Base-by-base conservation (phyloP, 2,888 invertebrate species). In the Eucriotettix oculatus region DNA sequence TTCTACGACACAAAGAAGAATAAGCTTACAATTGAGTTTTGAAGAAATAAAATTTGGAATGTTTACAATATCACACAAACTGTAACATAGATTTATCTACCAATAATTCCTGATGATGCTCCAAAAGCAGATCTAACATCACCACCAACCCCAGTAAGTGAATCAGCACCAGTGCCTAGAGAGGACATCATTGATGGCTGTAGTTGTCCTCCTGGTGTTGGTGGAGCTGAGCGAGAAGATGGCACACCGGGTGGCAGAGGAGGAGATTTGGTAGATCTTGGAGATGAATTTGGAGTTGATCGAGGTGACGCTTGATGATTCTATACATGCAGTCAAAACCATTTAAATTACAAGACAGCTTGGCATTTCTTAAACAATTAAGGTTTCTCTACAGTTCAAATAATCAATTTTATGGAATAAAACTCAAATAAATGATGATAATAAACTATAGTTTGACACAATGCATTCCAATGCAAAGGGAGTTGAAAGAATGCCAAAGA, bases 271-370 rank as follows among this genome's bases (percentile, higher is more conserved):
- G 88, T 87, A 66, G 90, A 90, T 42, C 90, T 80, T 16, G 90
- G 90, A 44, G 90, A 90, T 58, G 90, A 90, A 72, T 90, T 90
- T 1, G 90, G 90, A 2, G 90, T 90, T 16, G 90, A 90, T 54
- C 90, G 79, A 0, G 90, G 90, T 41, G 90, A 90, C 10, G 85
- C 80, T 69, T 90, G 90, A 71, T 90, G 90, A 69, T 89, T 90
- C 86, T 86, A 71, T 16, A 29, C 29, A 29, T 29, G 29, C 29
- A n/a, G n/a, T n/a, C 29, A 29, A 29, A 29, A 29, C 7, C 2
- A 7, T 29, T 29, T 29, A 29, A 29, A 29, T 29, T 29, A 29
- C 7, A 29, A 5, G 29, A 29, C 29, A 29, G 29, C 29, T 29
- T 29, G 3, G 2, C 29, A 5, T 29, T 7, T 29, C 29, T 29